Percentiles rank a stretch among this genome's conserved stretches.
phyloP scores from a whole-genome alignment of 1,140 invertebrate genomes.

The Geopemphigus sp. region DNA sequence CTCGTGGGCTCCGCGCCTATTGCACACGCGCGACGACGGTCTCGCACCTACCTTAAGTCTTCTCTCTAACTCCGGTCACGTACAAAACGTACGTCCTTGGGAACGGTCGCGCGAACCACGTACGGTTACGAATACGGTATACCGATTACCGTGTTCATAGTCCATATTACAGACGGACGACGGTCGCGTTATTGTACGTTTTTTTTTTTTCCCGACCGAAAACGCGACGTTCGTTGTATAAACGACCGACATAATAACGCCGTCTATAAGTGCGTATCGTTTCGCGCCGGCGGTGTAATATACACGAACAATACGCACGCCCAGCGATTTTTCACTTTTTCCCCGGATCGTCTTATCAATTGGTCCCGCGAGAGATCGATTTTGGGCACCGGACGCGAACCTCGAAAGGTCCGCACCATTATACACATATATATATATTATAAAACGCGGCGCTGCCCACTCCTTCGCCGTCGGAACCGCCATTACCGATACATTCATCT shows the following conservation, averaged over 20 bases:
- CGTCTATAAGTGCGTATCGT: neutral
- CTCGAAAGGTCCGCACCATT: too few species aligned
- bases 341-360: constrained; percentile 25
- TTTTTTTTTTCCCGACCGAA: neutral
- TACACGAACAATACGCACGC: neutral
- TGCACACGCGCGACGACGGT: too few species aligned
- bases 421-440: too few species aligned
- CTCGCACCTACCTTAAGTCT: too few species aligned
- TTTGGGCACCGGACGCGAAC: neutral
- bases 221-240: neutral
- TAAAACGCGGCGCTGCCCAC: too few species aligned
- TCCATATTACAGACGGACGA: too few species aligned
- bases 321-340: constrained; percentile 46
- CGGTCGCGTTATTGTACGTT: too few species aligned
- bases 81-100: neutral
- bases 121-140: too few species aligned
- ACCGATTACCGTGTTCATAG: too few species aligned
- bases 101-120: neutral
- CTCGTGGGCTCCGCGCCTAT: too few species aligned
- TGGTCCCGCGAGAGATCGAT: constrained; percentile 9
- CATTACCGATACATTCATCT: constrained; percentile 23
- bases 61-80: neutral
- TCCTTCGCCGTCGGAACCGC: neutral
- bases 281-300: neutral
- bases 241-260: neutral